Percentiles rank a stretch among this genome's conserved stretches.
These are phyloP conservation scores for Vesta saturnalis DNA, from an alignment of 2,888 invertebrate genomes.

Conservation along the genomic window DNA sequence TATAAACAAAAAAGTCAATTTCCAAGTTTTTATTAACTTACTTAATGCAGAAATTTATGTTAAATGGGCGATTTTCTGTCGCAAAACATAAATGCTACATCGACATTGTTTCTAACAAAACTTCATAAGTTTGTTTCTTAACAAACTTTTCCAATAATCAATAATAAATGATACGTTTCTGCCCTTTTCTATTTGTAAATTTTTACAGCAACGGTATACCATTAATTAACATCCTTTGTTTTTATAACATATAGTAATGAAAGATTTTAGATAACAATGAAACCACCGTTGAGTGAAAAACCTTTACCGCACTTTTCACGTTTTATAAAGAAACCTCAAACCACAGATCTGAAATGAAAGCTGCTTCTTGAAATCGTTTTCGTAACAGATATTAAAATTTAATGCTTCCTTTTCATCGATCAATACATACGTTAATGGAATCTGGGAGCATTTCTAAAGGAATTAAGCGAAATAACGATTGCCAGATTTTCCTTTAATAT, in stretches of 20 bases:
- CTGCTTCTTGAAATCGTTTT: slow-evolving; percentile 31
- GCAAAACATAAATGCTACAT: too few species aligned
- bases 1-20: neutral
- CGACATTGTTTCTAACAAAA: too few species aligned
- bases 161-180: too few species aligned
- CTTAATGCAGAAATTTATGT: neutral
- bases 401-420: slow-evolving; percentile 28
- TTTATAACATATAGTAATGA: slow-evolving; percentile 16
- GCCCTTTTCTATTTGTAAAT: too few species aligned
- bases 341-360: slow-evolving; percentile 29
- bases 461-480: neutral
- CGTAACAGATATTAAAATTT: slow-evolving; percentile 37
- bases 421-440: slow-evolving; percentile 31
- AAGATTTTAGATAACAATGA: slow-evolving; percentile 25
- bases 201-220: slow-evolving; percentile 17
- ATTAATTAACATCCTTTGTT: slow-evolving; percentile 28
- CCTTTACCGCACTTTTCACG: slow-evolving; percentile 21
- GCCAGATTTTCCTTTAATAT: neutral
- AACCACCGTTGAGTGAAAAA: slow-evolving; percentile 28
- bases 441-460: neutral
- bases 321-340: slow-evolving; percentile 32
- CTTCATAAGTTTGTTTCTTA: neutral
- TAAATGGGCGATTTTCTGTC: neutral
- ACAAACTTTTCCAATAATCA: neutral
- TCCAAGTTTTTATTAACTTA: neutral